Conservation (phyloP, 2,113 vertebrate species). For the Harpagus bidentatus region DNA sequence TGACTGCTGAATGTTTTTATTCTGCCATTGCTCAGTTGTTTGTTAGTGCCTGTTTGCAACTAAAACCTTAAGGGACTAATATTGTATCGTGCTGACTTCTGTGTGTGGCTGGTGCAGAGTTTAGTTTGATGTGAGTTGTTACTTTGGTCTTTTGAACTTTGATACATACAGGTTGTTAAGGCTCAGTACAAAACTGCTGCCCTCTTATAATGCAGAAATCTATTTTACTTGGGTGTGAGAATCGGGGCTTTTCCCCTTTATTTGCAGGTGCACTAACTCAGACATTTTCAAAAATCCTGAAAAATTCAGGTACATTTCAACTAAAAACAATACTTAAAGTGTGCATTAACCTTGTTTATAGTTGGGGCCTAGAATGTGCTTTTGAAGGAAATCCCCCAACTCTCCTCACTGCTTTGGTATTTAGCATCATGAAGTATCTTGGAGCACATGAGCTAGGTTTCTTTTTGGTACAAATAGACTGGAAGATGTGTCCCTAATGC, state of each 20-base stretch:
- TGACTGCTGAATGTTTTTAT: conserved; percentile 16
- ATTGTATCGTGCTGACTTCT: background rate
- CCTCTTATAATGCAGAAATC: background rate
- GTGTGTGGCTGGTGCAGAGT: background rate
- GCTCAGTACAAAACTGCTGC: background rate
- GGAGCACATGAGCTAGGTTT: background rate
- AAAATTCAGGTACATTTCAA: background rate
- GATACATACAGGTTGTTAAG: background rate
- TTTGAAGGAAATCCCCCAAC: background rate
- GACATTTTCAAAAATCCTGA: background rate
- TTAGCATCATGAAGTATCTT: background rate
- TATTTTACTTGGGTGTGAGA: background rate
- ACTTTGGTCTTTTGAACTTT: background rate
- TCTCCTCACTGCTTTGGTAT: background rate
- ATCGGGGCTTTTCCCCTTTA: background rate
- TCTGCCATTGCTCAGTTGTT: conserved; percentile 16
- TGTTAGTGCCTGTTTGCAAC: conserved; percentile 6
- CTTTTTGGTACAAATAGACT: background rate
- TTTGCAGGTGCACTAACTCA: background rate
- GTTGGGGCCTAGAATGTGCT: background rate
- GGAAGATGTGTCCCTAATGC: background rate
- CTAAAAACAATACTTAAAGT: background rate
- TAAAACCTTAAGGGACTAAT: background rate
- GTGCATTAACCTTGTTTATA: background rate
- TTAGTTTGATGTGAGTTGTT: background rate